Conservation (phyloP, 2,113 vertebrate species). For the Callithrix jacchus region DNA sequence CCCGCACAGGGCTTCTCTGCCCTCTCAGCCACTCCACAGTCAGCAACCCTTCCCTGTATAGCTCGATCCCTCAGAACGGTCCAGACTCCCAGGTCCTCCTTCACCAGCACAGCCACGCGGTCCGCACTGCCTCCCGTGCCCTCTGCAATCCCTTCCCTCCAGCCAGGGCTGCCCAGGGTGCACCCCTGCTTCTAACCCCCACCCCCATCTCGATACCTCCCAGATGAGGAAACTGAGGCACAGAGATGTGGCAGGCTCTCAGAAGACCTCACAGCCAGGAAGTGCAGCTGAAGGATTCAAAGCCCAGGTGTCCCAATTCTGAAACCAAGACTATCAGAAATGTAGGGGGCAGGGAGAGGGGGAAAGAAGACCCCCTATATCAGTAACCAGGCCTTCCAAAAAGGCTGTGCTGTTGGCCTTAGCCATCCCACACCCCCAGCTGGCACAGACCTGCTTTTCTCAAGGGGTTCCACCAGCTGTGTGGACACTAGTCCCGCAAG, state of each 20-base stretch:
- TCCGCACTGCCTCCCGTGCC: accelerated
- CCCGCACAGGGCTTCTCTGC: background rate
- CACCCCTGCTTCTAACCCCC: background rate
- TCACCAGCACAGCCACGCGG: background rate
- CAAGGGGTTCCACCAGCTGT: background rate
- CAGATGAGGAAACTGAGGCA: background rate
- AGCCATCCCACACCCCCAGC: background rate
- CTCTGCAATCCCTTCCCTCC: background rate
- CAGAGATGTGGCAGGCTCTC: background rate
- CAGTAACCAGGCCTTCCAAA: background rate
- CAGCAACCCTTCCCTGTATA: background rate
- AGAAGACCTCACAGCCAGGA: background rate
- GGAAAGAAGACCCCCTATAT: background rate
- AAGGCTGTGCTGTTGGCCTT: background rate
- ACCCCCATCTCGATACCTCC: background rate
- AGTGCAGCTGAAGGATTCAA: background rate
- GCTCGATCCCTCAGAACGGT: accelerated
- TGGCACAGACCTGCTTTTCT: background rate
- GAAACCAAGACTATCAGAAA: background rate
- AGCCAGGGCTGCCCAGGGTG: background rate
- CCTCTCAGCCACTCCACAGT: background rate
- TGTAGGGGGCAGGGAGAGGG: background rate
- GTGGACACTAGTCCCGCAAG: background rate
- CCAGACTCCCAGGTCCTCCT: too few relatives aligned
- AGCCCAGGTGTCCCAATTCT: background rate